Evolutionary conservation across 2,888 invertebrate species (phyloP), one percentile per base, ranked within the genome.

Genomic region (Luperina testacea): DNA sequence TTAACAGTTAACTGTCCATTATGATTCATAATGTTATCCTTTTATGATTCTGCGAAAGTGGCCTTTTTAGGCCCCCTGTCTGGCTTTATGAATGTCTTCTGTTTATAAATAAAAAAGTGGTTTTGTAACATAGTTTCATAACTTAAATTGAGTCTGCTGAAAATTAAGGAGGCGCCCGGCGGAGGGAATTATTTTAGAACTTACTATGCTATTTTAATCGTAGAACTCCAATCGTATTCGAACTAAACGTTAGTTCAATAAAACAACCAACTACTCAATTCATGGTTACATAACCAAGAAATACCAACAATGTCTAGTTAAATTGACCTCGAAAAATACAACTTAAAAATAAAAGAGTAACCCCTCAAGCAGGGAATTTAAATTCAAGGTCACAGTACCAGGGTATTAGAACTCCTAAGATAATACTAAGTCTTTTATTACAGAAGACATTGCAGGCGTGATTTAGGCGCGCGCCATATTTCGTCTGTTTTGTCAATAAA

Each of bases 351-450:
- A 32, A 32, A 32, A 32, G n/a, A 42, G 20, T 63, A 75, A 78
- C 65, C 72, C 32, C 72, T n/a, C 64, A 71, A 78, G 42, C 68
- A 72, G 53, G 32, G 42, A 73, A 83, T 81, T 85, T 80, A 73
- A 77, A 83, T 82, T 82, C 83, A 88, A 79, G 87, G 82, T n/a
- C 63, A 79, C 72, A 80, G 72, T 80, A 82, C 79, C 53, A 77
- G 79, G 75, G 78, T 32, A 70, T 70, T 70, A 76, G 80, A 78
- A 88, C 68, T 82, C 72, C 72, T 72, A 72, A 84, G 87, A 88
- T 83, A 82, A 88, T 76, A 64, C 75, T 78, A 83, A 85, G 79
- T 78, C 74, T 87, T 85, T 82, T 84, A 86, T 81, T 84, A 84
- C 71, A 83, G 71, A 80, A 80, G 73, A 75, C 76, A 79, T 77